A percentile compares a stretch with the other conserved stretches of the same genome.
These are phyloP conservation scores for Atethmia centrago DNA, from an alignment of 2,888 invertebrate genomes.

Conservation along the genomic window DNA sequence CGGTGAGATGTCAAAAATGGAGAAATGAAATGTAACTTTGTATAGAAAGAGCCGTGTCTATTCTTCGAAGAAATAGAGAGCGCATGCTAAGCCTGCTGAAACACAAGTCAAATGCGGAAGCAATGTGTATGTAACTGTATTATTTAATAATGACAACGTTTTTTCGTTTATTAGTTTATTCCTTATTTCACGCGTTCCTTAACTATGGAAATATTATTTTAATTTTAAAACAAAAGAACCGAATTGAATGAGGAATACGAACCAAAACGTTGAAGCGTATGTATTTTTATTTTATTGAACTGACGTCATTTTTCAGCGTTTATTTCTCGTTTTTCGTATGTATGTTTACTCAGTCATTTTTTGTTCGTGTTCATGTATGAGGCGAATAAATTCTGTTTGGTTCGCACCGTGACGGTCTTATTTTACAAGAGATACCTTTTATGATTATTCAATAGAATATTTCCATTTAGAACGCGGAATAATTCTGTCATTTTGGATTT, in stretches of 20 bases:
- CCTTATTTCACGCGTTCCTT: constrained; percentile 26
- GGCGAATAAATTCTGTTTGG: constrained; percentile 3
- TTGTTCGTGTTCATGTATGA: constrained; percentile 7
- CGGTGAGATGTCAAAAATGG: too few relatives aligned
- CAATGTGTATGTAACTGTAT: constrained; percentile 13
- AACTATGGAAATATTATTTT: constrained; percentile 38
- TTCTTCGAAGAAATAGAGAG: too few relatives aligned
- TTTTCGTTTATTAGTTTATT: constrained; percentile 20
- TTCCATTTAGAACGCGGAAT: constrained; percentile 13
- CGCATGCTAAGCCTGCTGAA: too few relatives aligned
- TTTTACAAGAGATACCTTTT: constrained; percentile 14
- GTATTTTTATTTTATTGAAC: constrained; percentile 21
- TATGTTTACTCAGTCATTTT: constrained; percentile 14
- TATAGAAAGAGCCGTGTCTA: too few relatives aligned
- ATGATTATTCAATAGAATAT: constrained; percentile 37
- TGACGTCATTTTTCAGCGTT: constrained; percentile 32
- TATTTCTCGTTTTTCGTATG: constrained; percentile 11
- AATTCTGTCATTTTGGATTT: background rate
- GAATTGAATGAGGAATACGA: constrained; percentile 24
- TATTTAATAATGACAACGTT: constrained; percentile 22
- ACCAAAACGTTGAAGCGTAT: constrained; percentile 21
- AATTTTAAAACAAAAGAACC: constrained; percentile 38
- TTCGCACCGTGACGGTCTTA: constrained; percentile 12
- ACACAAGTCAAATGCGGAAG: constrained; percentile 4
- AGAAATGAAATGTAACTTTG: too few relatives aligned